Conservation (phyloP, 2,888 invertebrate genomes). For the Pandemis cinnamomeana region DNA sequence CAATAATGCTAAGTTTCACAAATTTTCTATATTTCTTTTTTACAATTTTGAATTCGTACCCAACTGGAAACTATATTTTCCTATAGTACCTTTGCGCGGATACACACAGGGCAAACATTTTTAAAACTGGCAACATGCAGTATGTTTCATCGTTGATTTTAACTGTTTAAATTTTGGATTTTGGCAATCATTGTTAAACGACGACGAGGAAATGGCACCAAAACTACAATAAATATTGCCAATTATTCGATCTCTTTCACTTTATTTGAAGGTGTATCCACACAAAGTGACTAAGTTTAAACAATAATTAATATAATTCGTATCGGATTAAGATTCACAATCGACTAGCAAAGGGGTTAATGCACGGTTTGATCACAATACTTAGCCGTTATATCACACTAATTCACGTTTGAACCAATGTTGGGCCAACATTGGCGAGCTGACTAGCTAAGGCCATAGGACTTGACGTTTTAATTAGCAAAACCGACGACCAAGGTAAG, state of each 20-base stretch:
- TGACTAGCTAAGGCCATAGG: constrained; percentile 40
- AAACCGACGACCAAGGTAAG: not conserved
- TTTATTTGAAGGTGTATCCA: not conserved
- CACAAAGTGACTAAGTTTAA: constrained; percentile 7
- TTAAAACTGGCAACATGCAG: not conserved
- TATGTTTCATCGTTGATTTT: too few species aligned
- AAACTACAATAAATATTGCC: too few species aligned
- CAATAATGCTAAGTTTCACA: constrained; percentile 56
- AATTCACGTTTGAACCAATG: constrained; percentile 36
- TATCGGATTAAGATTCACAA: constrained; percentile 72
- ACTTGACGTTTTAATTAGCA: constrained; percentile 11
- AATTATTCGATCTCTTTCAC: not conserved
- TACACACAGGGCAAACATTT: constrained; percentile 34
- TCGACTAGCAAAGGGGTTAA: constrained; percentile 71
- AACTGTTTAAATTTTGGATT: too few species aligned
- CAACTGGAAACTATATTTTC: constrained; percentile 46
- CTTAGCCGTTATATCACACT: constrained; percentile 42
- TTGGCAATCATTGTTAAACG: too few species aligned
- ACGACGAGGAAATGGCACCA: too few species aligned
- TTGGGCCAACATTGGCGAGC: constrained; percentile 38
- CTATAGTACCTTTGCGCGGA: constrained; percentile 14
- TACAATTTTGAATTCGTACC: constrained; percentile 59
- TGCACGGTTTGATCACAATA: constrained; percentile 51
- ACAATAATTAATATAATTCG: constrained; percentile 21
- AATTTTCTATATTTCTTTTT: constrained; percentile 48